Conservation (phyloP, 2,797 vertebrate genomes). For the Hippocampus kuda region DNA sequence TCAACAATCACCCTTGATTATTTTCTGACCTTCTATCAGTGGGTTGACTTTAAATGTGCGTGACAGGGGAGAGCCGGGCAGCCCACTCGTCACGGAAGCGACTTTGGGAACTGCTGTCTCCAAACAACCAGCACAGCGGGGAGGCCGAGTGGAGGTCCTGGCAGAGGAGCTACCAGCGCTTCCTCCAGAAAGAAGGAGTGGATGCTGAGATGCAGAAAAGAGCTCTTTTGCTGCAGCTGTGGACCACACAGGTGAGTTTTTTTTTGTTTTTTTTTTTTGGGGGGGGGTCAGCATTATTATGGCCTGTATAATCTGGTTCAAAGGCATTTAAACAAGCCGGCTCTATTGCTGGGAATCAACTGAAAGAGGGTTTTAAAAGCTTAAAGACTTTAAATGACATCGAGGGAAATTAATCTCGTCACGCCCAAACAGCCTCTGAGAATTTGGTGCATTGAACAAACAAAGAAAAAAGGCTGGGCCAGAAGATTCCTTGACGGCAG, state of each 20-base stretch:
- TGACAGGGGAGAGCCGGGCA: slow-evolving; percentile 54
- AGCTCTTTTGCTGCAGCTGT: slow-evolving; percentile 75
- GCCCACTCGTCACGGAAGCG: slow-evolving; percentile 41
- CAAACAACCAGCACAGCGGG: slow-evolving; percentile 22
- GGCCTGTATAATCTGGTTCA: not conserved
- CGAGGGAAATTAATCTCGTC: slow-evolving; percentile 5
- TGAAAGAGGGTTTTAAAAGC: not conserved
- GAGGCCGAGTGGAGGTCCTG: slow-evolving; percentile 50
- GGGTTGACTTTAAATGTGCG: not conserved
- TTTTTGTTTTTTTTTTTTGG: not conserved
- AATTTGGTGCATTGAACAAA: slow-evolving; percentile 8
- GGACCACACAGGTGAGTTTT: slow-evolving; percentile 73
- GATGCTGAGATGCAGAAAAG: slow-evolving; percentile 64
- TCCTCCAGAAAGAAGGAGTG: slow-evolving; percentile 53
- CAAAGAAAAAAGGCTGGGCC: not conserved
- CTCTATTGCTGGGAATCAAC: not conserved
- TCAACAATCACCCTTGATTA: not conserved
- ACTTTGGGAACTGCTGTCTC: slow-evolving; percentile 66
- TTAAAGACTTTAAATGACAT: not conserved
- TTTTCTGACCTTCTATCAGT: not conserved
- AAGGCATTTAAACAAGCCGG: not conserved
- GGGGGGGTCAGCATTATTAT: not conserved
- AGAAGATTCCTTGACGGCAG: slow-evolving; percentile 18
- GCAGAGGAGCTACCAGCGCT: slow-evolving; percentile 66
- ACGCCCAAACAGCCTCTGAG: slow-evolving; percentile 21